phyloP scores from a whole-genome alignment of 2,888 invertebrate genomes.

The Pharmacophagus antenor region DNA sequence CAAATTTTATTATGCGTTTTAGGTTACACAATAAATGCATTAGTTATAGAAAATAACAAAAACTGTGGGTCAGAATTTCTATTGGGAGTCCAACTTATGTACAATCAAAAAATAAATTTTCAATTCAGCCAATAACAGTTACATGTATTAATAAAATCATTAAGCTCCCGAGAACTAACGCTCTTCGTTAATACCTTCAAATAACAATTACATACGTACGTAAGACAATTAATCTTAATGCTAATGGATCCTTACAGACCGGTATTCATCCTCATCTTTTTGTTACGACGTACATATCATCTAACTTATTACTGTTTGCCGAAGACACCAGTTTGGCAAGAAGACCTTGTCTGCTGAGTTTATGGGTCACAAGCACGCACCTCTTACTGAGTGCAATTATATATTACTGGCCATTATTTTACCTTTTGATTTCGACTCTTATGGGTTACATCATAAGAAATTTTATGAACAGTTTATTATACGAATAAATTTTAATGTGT shows the following conservation, averaged over 20 bases:
- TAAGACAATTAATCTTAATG: constrained; percentile 16
- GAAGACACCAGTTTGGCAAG: constrained; percentile 53
- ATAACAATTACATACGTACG: neutral
- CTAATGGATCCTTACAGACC: constrained; percentile 13
- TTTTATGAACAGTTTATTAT: constrained; percentile 10
- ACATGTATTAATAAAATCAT: neutral
- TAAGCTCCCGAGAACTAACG: neutral
- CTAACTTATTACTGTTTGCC: constrained; percentile 47
- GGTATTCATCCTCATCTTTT: constrained; percentile 16
- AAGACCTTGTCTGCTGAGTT: constrained; percentile 57
- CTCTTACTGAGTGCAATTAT: constrained; percentile 66
- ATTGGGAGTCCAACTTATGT: no score
- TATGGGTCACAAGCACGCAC: constrained; percentile 63
- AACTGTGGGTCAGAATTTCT: no score
- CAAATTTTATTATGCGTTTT: no score
- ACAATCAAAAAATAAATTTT: no score
- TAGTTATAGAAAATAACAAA: no score
- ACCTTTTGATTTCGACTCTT: constrained; percentile 60
- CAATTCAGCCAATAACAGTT: neutral
- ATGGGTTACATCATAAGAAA: constrained; percentile 49
- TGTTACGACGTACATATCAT: constrained; percentile 42
- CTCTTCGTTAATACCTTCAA: no score
- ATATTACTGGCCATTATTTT: constrained; percentile 65
- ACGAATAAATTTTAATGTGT: no score
- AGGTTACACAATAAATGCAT: no score